Conservation (phyloP, 2,797 vertebrate genomes). For the Limosa lapponica region DNA sequence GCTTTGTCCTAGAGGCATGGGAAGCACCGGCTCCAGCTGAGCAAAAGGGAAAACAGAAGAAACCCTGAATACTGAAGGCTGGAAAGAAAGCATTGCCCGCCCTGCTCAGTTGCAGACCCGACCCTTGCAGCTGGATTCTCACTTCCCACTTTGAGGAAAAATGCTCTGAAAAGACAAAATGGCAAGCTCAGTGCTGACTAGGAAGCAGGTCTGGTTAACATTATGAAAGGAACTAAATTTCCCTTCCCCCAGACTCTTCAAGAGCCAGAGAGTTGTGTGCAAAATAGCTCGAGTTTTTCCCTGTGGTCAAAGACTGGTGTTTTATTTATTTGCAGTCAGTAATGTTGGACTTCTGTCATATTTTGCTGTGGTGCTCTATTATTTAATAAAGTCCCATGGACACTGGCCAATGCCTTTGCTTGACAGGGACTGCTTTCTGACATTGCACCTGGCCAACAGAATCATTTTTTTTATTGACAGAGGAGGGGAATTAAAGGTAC, state of each 20-base stretch:
- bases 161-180: background rate
- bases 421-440: background rate
- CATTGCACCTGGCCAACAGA: conserved; percentile 23
- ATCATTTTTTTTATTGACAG: background rate
- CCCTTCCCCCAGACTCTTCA: background rate
- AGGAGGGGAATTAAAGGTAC: background rate
- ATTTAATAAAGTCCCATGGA: conserved; percentile 1
- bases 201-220: conserved; percentile 19
- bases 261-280: conserved; percentile 16
- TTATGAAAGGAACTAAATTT: conserved; percentile 5
- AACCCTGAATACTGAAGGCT: background rate
- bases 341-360: background rate
- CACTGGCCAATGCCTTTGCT: conserved; percentile 2
- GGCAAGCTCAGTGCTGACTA: background rate
- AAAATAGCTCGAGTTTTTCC: conserved; percentile 9
- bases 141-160: background rate
- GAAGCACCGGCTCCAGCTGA: background rate
- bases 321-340: conserved; percentile 26
- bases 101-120: background rate
- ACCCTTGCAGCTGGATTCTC: background rate
- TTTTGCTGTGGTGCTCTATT: background rate
- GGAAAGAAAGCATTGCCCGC: background rate
- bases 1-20: background rate
- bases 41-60: background rate
- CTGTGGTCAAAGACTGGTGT: background rate